A percentile compares a stretch with the other conserved stretches of the same genome.
These are phyloP conservation scores for Corvus hawaiiensis DNA, from an alignment of 2,113 vertebrate genomes.

Conservation along the genomic window DNA sequence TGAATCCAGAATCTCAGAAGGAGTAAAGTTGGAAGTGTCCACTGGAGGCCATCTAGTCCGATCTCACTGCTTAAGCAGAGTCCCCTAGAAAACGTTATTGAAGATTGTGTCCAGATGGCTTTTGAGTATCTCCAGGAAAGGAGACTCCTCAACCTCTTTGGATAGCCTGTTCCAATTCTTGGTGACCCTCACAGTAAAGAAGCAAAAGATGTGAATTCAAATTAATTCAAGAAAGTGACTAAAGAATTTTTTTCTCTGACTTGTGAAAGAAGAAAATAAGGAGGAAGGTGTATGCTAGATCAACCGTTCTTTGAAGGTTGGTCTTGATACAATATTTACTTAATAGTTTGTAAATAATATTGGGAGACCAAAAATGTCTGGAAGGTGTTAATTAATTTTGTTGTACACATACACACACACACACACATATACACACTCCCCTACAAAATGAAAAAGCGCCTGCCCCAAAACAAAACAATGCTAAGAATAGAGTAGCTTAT, in stretches of 20 bases:
- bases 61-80: neutral
- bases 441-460: neutral
- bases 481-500: neutral
- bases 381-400: neutral
- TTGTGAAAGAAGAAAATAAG: neutral
- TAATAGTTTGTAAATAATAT: neutral
- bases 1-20: neutral
- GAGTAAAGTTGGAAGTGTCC: neutral
- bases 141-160: neutral
- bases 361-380: neutral
- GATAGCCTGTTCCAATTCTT: neutral
- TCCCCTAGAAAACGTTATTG: neutral
- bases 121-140: neutral
- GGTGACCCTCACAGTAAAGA: neutral
- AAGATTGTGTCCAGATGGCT: neutral
- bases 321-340: neutral
- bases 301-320: neutral
- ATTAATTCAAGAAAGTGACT: neutral
- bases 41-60: neutral
- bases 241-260: neutral
- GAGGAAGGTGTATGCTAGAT: neutral
- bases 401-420: fast-evolving
- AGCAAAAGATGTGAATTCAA: neutral
- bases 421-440: neutral
- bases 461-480: neutral